Conservation (phyloP, 2,113 vertebrate species). For the Bos javanicus region DNA sequence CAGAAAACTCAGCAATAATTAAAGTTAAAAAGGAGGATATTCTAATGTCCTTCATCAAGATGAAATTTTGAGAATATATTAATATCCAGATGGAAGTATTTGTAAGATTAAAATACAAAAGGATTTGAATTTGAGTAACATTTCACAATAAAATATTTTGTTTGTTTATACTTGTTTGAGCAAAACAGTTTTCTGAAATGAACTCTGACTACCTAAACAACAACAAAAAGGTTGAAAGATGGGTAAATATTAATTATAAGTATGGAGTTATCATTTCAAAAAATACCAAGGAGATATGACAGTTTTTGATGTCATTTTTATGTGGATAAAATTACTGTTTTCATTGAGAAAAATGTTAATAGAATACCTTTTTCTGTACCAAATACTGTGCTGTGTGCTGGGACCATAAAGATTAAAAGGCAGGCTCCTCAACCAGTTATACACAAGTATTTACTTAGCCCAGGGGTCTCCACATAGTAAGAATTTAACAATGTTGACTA, state of each 20-base stretch:
- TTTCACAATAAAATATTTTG: slow-evolving; percentile 23
- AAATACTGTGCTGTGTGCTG: not conserved
- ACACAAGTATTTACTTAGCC: not conserved
- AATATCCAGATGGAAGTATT: not conserved
- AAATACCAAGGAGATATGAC: slow-evolving; percentile 12
- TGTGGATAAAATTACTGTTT: not conserved
- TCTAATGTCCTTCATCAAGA: slow-evolving; percentile 18
- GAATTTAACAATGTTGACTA: not conserved
- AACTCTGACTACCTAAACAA: not conserved
- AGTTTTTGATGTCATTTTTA: slow-evolving; percentile 11
- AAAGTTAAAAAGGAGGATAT: slow-evolving; percentile 10
- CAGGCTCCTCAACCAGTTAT: not conserved
- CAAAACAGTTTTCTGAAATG: slow-evolving; percentile 2
- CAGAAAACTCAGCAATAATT: slow-evolving; percentile 39
- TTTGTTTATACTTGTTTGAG: slow-evolving; percentile 32
- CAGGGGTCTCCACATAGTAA: not conserved
- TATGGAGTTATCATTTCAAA: not conserved
- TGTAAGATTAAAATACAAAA: slow-evolving; percentile 51
- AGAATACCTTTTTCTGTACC: not conserved
- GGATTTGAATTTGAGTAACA: slow-evolving; percentile 29
- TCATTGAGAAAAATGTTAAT: not conserved
- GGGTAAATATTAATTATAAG: slow-evolving; percentile 12
- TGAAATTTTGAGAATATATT: slow-evolving; percentile 2
- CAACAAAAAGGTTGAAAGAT: not conserved
- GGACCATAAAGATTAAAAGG: not conserved